Evolutionary conservation across 2,797 vertebrate species (phyloP).

Genomic region (Liparis tanakae): DNA sequence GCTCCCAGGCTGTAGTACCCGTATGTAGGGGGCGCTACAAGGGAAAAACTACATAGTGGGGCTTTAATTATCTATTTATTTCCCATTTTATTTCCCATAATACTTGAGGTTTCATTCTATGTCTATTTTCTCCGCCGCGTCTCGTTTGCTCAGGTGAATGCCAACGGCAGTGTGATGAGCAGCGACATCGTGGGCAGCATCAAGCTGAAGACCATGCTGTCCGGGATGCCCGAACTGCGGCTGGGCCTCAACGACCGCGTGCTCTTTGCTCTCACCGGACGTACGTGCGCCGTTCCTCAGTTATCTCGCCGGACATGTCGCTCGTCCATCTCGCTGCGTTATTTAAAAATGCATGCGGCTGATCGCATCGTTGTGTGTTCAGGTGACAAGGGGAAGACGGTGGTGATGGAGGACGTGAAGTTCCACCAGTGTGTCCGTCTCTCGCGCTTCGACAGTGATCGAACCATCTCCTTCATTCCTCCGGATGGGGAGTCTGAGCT

Average conservation of each 20-base stretch:
- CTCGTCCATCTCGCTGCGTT: neutral
- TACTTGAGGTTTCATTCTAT: neutral
- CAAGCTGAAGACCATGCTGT: slow-evolving; percentile 94
- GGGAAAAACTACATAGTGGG: too few species aligned
- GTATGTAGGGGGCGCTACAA: too few species aligned
- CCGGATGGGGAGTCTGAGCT: slow-evolving; percentile 94
- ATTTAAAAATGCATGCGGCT: neutral
- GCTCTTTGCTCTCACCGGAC: slow-evolving; percentile 92
- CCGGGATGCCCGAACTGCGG: slow-evolving; percentile 94
- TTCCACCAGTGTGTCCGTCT: slow-evolving; percentile 96
- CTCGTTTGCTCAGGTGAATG: slow-evolving; percentile 85
- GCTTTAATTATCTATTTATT: neutral
- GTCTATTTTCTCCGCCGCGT: neutral
- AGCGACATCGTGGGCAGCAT: slow-evolving; percentile 95
- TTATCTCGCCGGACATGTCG: neutral
- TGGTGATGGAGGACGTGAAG: slow-evolving; percentile 94
- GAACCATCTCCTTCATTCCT: slow-evolving; percentile 95
- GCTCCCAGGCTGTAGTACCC: too few species aligned
- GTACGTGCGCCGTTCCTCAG: slow-evolving; percentile 70
- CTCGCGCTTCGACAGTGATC: slow-evolving; percentile 92
- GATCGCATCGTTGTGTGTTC: slow-evolving; percentile 28
- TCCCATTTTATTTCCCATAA: neutral
- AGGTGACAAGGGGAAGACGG: slow-evolving; percentile 93
- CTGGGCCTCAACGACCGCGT: slow-evolving; percentile 93
- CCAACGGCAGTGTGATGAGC: slow-evolving; percentile 91